Conservation (phyloP, 2,888 invertebrate genomes). For the Monochamus alternatus region DNA sequence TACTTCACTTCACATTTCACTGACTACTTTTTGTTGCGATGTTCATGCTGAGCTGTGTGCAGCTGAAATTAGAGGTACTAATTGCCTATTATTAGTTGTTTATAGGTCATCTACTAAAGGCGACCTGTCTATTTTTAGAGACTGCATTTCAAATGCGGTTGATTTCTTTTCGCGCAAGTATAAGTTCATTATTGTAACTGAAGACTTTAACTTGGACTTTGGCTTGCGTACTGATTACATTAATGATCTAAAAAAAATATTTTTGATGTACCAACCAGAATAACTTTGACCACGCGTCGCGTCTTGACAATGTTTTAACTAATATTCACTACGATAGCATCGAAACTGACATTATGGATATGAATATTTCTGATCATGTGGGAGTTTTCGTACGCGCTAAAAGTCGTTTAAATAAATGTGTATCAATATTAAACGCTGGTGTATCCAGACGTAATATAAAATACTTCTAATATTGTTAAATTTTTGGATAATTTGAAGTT, state of each 20-base stretch:
- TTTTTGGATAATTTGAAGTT: background rate
- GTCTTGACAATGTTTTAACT: slow-evolving; percentile 5
- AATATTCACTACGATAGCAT: background rate
- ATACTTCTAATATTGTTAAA: background rate
- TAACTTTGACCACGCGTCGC: background rate
- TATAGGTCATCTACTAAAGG: background rate
- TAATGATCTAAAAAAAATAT: background rate
- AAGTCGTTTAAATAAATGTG: background rate
- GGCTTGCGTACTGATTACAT: background rate
- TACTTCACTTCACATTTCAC: background rate
- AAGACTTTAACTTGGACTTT: background rate
- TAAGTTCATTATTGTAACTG: slow-evolving; percentile 1
- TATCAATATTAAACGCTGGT: background rate
- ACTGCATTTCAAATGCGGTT: background rate
- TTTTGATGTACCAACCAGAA: slow-evolving; percentile 1
- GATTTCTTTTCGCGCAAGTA: slow-evolving; percentile 3
- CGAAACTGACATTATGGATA: background rate
- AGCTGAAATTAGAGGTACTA: background rate
- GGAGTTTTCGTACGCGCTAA: background rate
- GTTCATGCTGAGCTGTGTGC: background rate
- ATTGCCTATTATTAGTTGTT: background rate
- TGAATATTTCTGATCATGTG: background rate
- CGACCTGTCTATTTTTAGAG: background rate
- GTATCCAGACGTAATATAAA: background rate
- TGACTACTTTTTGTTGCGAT: background rate